Conservation (phyloP, 2,113 vertebrate species). For the Camelus bactrianus region DNA sequence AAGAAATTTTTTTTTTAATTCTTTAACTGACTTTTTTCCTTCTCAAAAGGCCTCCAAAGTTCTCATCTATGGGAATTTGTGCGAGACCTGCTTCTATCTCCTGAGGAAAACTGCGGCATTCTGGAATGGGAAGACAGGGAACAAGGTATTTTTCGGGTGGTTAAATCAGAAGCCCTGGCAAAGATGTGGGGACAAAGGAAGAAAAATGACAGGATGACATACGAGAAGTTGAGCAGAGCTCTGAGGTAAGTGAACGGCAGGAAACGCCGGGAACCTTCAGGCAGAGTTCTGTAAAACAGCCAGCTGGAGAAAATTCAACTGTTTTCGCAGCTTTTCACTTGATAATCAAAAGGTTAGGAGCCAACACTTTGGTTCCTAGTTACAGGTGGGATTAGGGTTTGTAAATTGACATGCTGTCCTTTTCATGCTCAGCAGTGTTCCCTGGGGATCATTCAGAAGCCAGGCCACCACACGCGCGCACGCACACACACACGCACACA, state of each 20-base stretch:
- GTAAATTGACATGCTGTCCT: not conserved
- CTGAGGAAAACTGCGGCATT: constrained; percentile 84
- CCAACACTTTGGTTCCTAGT: not conserved
- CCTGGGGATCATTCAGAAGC: not conserved
- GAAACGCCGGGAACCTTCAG: not conserved
- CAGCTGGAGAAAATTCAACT: not conserved
- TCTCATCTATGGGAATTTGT: constrained; percentile 88
- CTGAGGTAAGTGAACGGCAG: constrained; percentile 73
- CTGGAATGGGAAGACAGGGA: constrained; percentile 87
- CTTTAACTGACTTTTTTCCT: not conserved
- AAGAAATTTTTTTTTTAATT: not conserved
- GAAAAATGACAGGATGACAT: constrained; percentile 86
- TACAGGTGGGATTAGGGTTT: constrained; percentile 28
- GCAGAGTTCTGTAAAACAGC: not conserved
- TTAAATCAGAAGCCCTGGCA: constrained; percentile 86
- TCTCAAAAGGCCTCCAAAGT: constrained; percentile 82
- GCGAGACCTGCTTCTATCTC: constrained; percentile 85
- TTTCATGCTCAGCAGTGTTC: not conserved
- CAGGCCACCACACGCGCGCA: not conserved
- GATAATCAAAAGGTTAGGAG: not conserved
- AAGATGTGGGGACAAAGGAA: constrained; percentile 88
- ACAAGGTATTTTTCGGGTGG: constrained; percentile 86
- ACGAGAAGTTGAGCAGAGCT: constrained; percentile 86
- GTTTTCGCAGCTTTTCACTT: not conserved
- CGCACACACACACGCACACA: not conserved